Conservation (phyloP, 2,888 invertebrate species). For the Arenicola marina region DNA sequence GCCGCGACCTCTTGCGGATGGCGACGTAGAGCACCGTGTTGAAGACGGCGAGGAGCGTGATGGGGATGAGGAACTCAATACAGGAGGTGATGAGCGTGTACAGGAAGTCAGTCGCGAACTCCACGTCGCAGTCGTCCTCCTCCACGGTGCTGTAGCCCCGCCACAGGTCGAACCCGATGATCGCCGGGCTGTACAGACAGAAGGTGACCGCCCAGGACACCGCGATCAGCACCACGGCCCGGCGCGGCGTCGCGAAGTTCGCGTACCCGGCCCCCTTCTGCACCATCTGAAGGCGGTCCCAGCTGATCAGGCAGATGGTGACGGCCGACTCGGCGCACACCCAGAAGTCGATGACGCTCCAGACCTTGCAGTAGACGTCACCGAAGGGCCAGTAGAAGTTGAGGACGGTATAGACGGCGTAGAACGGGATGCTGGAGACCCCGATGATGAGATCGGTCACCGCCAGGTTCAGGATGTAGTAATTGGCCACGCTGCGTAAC, state of each 20-base stretch:
- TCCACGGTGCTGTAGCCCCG: constrained; percentile 38
- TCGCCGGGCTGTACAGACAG: constrained; percentile 38
- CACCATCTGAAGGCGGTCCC: constrained; percentile 38
- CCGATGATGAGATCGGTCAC: constrained; percentile 38
- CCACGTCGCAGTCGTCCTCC: constrained; percentile 39
- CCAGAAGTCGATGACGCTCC: constrained; percentile 37
- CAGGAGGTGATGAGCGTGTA: constrained; percentile 37
- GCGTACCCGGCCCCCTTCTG: constrained; percentile 34
- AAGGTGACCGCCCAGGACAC: constrained; percentile 38
- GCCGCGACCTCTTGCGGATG: constrained; percentile 28
- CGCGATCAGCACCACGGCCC: constrained; percentile 26
- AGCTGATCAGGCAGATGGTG: constrained; percentile 39
- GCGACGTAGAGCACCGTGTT: constrained; percentile 36
- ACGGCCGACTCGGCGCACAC: constrained; percentile 38
- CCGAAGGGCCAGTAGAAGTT: constrained; percentile 40
- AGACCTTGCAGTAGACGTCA: constrained; percentile 39
- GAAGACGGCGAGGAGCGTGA: constrained; percentile 30
- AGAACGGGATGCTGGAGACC: constrained; percentile 39
- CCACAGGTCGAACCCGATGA: constrained; percentile 39
- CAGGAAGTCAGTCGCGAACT: constrained; percentile 34
- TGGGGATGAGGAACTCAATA: constrained; percentile 40
- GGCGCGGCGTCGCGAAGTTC: constrained; percentile 28
- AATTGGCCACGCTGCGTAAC: constrained; percentile 37
- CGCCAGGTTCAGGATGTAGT: constrained; percentile 41
- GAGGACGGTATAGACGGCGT: constrained; percentile 37